Conservation (phyloP, 2,797 vertebrate species). For the Notoglanidium macrostoma region DNA sequence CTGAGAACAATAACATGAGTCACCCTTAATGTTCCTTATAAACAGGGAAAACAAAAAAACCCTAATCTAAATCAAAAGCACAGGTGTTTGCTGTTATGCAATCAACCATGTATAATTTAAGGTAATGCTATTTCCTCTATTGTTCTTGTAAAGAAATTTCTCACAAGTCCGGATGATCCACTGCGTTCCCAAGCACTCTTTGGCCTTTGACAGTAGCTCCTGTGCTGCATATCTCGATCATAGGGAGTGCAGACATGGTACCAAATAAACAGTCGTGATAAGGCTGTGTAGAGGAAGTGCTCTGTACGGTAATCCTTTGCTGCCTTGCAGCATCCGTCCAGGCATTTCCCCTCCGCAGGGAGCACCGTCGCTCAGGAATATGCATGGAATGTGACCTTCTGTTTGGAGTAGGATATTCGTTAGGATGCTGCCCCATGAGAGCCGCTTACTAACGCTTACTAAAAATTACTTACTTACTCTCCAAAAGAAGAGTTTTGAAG, state of each 20-base stretch:
- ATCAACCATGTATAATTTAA: conserved; percentile 5
- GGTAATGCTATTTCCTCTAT: background rate
- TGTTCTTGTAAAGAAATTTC: background rate
- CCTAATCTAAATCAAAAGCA: conserved; percentile 12
- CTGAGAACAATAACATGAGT: conserved; percentile 7
- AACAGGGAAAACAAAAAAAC: conserved; percentile 22
- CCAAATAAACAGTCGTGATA: conserved; percentile 73
- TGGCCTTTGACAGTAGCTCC: conserved; percentile 35
- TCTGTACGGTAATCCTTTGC: conserved; percentile 67
- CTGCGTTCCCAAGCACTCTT: conserved; percentile 20
- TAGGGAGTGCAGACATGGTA: conserved; percentile 37
- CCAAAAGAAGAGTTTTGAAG: conserved; percentile 59
- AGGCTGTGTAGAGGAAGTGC: conserved; percentile 75
- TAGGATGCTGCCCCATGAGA: conserved; percentile 21
- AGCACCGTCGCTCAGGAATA: conserved; percentile 76
- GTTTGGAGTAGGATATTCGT: conserved; percentile 61
- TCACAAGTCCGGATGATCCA: conserved; percentile 1
- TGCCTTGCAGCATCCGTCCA: conserved; percentile 66
- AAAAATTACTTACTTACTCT: conserved; percentile 11
- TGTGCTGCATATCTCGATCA: conserved; percentile 40
- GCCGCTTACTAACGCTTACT: too few relatives aligned
- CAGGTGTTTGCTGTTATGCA: conserved; percentile 23
- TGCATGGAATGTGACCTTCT: conserved; percentile 75
- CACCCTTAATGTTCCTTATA: conserved; percentile 9
- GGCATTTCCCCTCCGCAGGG: conserved; percentile 74